Percentiles rank a stretch among this genome's conserved stretches.
Evolutionary conservation across 2,888 invertebrate species (phyloP).

Genomic region (Agrochola litura): DNA sequence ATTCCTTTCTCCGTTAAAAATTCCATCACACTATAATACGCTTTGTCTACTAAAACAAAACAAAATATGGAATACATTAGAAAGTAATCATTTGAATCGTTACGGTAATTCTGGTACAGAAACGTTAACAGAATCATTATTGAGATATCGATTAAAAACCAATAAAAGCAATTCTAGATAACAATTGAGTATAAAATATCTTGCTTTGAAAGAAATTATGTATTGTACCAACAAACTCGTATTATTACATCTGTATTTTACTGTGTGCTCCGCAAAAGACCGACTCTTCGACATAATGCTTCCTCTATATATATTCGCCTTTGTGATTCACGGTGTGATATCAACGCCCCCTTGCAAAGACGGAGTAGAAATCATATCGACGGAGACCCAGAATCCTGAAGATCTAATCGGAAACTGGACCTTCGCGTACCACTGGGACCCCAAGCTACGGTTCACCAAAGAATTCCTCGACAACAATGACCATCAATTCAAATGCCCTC

Average conservation of each 20-base stretch:
- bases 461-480: conserved; percentile 7
- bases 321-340: conserved; percentile 29
- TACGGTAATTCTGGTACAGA: not conserved
- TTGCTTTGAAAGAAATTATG: not conserved
- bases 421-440: conserved; percentile 50
- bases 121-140: not conserved
- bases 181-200: conserved; percentile 24
- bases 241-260: not conserved
- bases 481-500: conserved; percentile 15
- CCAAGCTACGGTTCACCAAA: not conserved
- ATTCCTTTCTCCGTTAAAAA: too few species aligned
- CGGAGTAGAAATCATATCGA: conserved; percentile 17
- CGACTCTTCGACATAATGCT: conserved; percentile 1
- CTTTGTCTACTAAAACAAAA: too few species aligned
- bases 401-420: conserved; percentile 51
- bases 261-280: not conserved
- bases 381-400: conserved; percentile 24
- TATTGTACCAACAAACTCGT: conserved; percentile 8
- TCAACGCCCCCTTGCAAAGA: conserved; percentile 32
- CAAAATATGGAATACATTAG: conserved; percentile 31
- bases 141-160: conserved; percentile 28
- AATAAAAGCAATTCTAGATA: conserved; percentile 1
- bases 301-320: conserved; percentile 6
- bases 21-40: too few species aligned
- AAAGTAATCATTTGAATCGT: conserved; percentile 11